Percentiles rank a stretch among this genome's conserved stretches.
These are phyloP conservation scores for Oscheius sp. DNA, from an alignment of 2,888 invertebrate genomes.

Conservation along the genomic window DNA sequence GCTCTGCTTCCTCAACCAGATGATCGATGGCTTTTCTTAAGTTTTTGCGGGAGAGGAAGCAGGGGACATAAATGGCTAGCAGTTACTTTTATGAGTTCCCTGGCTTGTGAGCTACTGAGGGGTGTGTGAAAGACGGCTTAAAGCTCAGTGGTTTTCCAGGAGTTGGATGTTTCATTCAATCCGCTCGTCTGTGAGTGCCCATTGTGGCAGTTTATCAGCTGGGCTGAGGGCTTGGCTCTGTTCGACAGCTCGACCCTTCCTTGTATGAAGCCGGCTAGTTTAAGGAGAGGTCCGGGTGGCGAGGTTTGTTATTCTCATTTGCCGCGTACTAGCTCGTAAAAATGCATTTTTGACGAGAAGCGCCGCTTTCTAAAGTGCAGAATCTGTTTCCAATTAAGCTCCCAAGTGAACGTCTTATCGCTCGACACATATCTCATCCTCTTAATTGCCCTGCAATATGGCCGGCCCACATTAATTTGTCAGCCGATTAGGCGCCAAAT, in stretches of 20 bases:
- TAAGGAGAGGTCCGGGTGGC: constrained; percentile 38
- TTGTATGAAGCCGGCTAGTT: constrained; percentile 38
- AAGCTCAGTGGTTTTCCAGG: constrained; percentile 37
- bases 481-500: constrained; percentile 24
- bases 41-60: too few species aligned
- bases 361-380: not conserved
- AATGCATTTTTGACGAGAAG: not conserved
- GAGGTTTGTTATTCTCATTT: constrained; percentile 26
- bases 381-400: not conserved
- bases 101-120: not conserved
- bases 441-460: constrained; percentile 24
- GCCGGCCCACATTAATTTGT: constrained; percentile 15
- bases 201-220: constrained; percentile 49
- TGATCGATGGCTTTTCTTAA: too few species aligned
- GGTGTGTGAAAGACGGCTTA: not conserved
- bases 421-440: not conserved
- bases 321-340: too few species aligned
- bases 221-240: constrained; percentile 40
- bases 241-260: constrained; percentile 39
- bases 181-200: constrained; percentile 64
- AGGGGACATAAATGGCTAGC: too few species aligned
- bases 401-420: not conserved
- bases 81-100: constrained; percentile 13
- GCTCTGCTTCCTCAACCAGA: too few species aligned
- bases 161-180: constrained; percentile 62